Conservation (phyloP, 2,113 vertebrate genomes). For the Budorcas taxicolor region DNA sequence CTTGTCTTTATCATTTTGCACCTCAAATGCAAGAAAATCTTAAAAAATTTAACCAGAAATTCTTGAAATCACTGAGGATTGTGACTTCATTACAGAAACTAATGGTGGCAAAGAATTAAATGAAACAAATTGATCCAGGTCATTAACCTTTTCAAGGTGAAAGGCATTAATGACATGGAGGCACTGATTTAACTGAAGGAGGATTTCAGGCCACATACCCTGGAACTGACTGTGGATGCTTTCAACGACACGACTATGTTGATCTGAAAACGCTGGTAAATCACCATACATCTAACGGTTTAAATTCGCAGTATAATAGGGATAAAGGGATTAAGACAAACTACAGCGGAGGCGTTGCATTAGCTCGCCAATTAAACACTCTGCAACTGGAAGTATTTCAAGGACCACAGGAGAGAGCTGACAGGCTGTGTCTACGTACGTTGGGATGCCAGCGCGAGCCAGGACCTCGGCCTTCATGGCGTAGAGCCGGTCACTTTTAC, state of each 20-base stretch:
- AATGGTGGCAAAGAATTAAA: constrained; percentile 68
- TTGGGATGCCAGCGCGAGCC: constrained; percentile 95
- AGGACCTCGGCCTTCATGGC: constrained; percentile 96
- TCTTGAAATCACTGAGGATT: constrained; percentile 60
- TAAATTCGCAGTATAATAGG: constrained; percentile 5
- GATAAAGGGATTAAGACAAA: constrained; percentile 34
- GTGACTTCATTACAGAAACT: constrained; percentile 59
- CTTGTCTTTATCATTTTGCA: constrained; percentile 65
- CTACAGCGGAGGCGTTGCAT: neutral
- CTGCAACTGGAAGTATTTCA: neutral
- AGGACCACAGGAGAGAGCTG: neutral
- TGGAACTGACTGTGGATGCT: neutral
- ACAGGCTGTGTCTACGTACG: constrained; percentile 83
- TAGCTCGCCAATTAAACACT: constrained; percentile 26
- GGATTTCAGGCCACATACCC: constrained; percentile 21
- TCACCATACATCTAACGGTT: neutral
- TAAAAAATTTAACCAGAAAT: constrained; percentile 66
- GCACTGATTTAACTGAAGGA: constrained; percentile 50
- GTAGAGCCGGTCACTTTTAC: constrained; percentile 93
- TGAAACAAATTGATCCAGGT: constrained; percentile 69
- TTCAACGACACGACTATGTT: neutral
- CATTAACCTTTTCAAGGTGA: constrained; percentile 69
- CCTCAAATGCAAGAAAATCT: constrained; percentile 66
- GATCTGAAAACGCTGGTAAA: neutral
- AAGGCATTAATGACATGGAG: constrained; percentile 37